Percentiles rank a stretch among this genome's conserved stretches.
These are phyloP conservation scores for Sarcophaga variegata DNA, from an alignment of 2,888 invertebrate species.

Conservation along the genomic window DNA sequence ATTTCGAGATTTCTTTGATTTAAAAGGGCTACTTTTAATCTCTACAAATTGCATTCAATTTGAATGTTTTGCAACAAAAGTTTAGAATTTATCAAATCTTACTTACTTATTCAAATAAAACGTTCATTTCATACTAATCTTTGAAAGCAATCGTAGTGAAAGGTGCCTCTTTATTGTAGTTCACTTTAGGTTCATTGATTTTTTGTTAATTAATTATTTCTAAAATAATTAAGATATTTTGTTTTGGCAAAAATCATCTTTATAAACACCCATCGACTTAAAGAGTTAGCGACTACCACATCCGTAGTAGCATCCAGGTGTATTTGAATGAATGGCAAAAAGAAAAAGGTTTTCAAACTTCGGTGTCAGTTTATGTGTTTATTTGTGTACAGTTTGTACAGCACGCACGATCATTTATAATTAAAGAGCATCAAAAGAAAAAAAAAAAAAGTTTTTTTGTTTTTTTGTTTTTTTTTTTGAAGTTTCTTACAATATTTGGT, in stretches of 20 bases:
- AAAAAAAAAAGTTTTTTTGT: constrained; percentile 17
- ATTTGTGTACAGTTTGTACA: not conserved
- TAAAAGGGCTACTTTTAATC: no score
- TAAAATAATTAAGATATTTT: constrained; percentile 61
- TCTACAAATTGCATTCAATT: no score
- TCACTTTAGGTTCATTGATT: no score
- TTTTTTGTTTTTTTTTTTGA: not conserved
- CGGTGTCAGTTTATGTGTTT: constrained; percentile 4
- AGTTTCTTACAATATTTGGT: not conserved
- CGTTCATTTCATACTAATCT: constrained; percentile 52
- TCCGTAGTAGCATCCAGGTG: not conserved
- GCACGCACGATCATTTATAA: constrained; percentile 33
- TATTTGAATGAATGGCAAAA: not conserved
- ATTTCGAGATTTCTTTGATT: no score
- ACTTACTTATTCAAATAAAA: constrained; percentile 51
- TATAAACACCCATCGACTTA: constrained; percentile 49
- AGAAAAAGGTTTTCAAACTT: constrained; percentile 32
- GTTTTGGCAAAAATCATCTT: constrained; percentile 60
- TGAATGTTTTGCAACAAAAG: no score
- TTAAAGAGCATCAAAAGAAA: constrained; percentile 37
- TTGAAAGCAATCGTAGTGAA: constrained; percentile 55
- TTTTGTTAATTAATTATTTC: constrained; percentile 60
- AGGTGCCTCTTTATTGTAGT: constrained; percentile 33
- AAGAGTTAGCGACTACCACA: constrained; percentile 3
- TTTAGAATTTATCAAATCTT: no score